Conservation (phyloP, 2,888 invertebrate species). For the Microchrysa polita region DNA sequence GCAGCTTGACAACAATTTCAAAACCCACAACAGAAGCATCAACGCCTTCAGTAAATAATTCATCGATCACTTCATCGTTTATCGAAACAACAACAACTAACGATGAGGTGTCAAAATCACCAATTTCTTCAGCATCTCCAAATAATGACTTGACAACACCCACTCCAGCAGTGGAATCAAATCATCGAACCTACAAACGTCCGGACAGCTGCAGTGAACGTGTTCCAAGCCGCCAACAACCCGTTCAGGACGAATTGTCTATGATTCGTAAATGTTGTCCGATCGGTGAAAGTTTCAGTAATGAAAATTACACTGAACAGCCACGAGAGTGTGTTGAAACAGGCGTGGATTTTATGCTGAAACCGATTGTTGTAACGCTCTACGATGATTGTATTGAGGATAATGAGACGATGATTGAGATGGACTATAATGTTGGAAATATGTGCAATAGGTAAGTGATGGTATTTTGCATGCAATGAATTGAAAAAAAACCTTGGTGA, state of each 20-base stretch:
- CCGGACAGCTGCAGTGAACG: slow-evolving; percentile 33
- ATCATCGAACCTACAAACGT: not conserved
- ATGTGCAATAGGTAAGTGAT: slow-evolving; percentile 60
- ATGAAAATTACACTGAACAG: slow-evolving; percentile 54
- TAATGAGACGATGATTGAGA: slow-evolving; percentile 55
- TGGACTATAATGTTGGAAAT: slow-evolving; percentile 59
- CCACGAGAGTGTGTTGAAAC: slow-evolving; percentile 45
- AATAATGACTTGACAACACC: not conserved
- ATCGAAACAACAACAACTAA: no score
- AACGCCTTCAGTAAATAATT: no score
- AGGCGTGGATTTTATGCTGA: slow-evolving; percentile 52
- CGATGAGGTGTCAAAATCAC: not conserved
- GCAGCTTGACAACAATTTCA: not conserved
- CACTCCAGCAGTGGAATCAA: not conserved
- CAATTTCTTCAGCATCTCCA: not conserved
- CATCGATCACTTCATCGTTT: not conserved
- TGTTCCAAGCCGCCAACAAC: slow-evolving; percentile 52
- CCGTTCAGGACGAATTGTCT: slow-evolving; percentile 56
- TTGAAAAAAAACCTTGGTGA: no score
- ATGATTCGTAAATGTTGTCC: slow-evolving; percentile 65
- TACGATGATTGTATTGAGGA: slow-evolving; percentile 63
- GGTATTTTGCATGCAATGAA: not conserved
- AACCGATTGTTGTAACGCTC: slow-evolving; percentile 58
- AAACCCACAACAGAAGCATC: not conserved
- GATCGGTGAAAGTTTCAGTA: slow-evolving; percentile 58